A percentile compares a stretch with the other conserved stretches of the same genome.
These are phyloP conservation scores for Cyclophora punctaria DNA, from an alignment of 2,888 invertebrate species.

Conservation along the genomic window DNA sequence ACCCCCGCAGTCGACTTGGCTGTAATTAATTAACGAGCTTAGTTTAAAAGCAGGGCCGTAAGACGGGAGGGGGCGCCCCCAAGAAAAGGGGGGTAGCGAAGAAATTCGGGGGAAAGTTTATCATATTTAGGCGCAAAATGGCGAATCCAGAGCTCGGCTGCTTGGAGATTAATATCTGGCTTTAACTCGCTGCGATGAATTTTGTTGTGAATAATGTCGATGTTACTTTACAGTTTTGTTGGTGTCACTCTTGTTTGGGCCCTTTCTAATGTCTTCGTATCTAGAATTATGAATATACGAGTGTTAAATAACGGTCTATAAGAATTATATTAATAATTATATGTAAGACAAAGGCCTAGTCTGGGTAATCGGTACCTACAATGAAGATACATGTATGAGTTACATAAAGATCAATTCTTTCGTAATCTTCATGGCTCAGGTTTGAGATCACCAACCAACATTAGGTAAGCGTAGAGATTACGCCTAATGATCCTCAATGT, in stretches of 20 bases:
- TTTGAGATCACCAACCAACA: too few relatives aligned
- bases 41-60: conserved; percentile 76
- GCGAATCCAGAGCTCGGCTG: conserved; percentile 72
- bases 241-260: conserved; percentile 16
- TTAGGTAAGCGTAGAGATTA: too few relatives aligned
- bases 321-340: too few relatives aligned
- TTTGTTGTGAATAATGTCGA: conserved; percentile 64
- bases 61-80: conserved; percentile 59
- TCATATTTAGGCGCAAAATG: conserved; percentile 76
- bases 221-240: conserved; percentile 55
- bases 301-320: too few relatives aligned
- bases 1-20: conserved; percentile 69
- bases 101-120: conserved; percentile 75
- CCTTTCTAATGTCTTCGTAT: too few relatives aligned
- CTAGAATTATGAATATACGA: too few relatives aligned
- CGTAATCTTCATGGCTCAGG: too few relatives aligned
- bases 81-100: conserved; percentile 52
- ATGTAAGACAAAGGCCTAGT: too few relatives aligned
- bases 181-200: conserved; percentile 71
- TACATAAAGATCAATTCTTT: too few relatives aligned
- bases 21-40: conserved; percentile 77
- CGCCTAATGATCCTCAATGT: too few relatives aligned
- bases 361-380: too few relatives aligned
- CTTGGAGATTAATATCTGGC: conserved; percentile 72
- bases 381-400: too few relatives aligned